Evolutionary conservation across 2,888 invertebrate genomes (phyloP).

Genomic region (Agrenia bidenticulata): DNA sequence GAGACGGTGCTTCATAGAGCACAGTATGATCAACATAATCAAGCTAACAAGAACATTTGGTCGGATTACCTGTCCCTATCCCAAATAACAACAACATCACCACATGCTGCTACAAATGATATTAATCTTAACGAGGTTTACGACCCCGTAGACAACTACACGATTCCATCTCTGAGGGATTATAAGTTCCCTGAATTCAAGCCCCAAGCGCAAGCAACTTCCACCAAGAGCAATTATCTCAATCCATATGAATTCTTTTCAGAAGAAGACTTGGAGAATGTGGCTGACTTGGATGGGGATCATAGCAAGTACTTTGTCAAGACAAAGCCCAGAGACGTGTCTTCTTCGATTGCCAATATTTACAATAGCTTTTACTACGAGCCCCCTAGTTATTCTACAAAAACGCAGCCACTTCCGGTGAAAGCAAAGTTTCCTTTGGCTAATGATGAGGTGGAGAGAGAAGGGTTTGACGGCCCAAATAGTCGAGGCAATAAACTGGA

Average conservation of each 20-base stretch:
- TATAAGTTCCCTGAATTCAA: constrained; percentile 19
- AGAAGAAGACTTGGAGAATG: constrained; percentile 46
- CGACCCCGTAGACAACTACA: constrained; percentile 10
- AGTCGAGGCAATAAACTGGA: too few species aligned
- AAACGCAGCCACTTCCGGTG: constrained; percentile 36
- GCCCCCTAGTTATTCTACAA: constrained; percentile 38
- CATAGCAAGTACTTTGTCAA: constrained; percentile 47
- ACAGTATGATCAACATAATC: background rate
- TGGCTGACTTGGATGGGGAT: constrained; percentile 45
- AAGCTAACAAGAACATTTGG: background rate
- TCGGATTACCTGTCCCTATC: background rate
- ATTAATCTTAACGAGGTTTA: background rate
- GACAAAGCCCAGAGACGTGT: constrained; percentile 37
- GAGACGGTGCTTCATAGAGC: background rate
- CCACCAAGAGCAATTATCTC: constrained; percentile 17
- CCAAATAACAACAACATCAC: background rate
- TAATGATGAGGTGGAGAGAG: too few species aligned
- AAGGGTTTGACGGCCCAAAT: too few species aligned
- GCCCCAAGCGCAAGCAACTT: background rate
- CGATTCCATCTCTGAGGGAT: constrained; percentile 11
- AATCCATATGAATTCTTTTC: constrained; percentile 37
- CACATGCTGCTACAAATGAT: background rate
- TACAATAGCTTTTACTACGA: constrained; percentile 43
- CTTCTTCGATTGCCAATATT: constrained; percentile 27
- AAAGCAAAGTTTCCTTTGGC: constrained; percentile 27